phyloP scores from a whole-genome alignment of 2,888 invertebrate genomes.

The Steinernema carpocapsae region DNA sequence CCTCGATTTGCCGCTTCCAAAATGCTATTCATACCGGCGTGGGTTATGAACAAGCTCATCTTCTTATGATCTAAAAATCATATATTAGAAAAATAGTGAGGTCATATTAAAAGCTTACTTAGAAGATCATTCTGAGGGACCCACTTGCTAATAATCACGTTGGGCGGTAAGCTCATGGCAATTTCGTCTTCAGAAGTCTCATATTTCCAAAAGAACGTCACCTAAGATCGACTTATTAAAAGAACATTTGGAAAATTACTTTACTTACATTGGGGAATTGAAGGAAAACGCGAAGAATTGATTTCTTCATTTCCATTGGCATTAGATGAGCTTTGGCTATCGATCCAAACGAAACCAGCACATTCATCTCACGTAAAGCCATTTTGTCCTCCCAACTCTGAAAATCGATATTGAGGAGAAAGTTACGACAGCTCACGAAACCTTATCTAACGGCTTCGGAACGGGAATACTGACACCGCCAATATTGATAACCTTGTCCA shows the following conservation, averaged over 20 bases:
- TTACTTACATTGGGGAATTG: too few relatives aligned
- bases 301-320: too few relatives aligned
- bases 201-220: conserved; percentile 46
- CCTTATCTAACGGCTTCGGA: background rate
- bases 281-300: too few relatives aligned
- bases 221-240: conserved; percentile 37
- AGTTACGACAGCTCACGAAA: too few relatives aligned
- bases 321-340: background rate
- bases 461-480: conserved; percentile 4
- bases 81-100: background rate
- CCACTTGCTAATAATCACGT: conserved; percentile 37
- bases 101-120: background rate
- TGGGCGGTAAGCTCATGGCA: conserved; percentile 30
- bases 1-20: conserved; percentile 74
- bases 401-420: too few relatives aligned
- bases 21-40: conserved; percentile 78
- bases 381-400: too few relatives aligned
- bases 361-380: background rate
- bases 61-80: conserved; percentile 69
- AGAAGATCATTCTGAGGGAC: conserved; percentile 42
- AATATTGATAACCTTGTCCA: background rate
- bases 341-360: conserved; percentile 10
- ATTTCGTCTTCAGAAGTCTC: conserved; percentile 39
- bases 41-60: conserved; percentile 77
- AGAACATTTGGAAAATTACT: too few relatives aligned